Conservation (phyloP, 2,888 invertebrate genomes). For the Alloplasta piceator region DNA sequence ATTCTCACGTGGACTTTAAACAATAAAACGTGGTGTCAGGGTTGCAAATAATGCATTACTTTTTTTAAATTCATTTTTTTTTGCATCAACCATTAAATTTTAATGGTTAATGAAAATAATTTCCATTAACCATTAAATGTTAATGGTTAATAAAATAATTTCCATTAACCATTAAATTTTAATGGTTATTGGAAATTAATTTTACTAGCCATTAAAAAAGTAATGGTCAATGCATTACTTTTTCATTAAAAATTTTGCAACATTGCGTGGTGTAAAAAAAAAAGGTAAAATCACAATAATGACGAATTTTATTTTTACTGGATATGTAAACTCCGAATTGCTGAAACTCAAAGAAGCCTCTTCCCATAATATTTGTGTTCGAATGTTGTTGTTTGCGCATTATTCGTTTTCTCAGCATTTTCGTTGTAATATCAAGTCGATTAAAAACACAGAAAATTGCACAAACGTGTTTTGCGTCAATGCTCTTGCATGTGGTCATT, state of each 20-base stretch:
- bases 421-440: not conserved
- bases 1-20: not conserved
- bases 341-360: slow-evolving; percentile 10
- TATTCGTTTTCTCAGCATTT: not conserved
- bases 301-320: slow-evolving; percentile 13
- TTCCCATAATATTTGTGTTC: slow-evolving; percentile 23
- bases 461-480: not conserved
- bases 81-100: too few species aligned
- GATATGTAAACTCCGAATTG: slow-evolving; percentile 19
- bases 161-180: too few species aligned
- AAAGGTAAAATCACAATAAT: not conserved
- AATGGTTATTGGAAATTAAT: too few species aligned
- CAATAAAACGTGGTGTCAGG: not conserved
- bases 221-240: too few species aligned
- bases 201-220: too few species aligned
- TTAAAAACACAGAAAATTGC: not conserved
- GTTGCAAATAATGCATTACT: too few species aligned
- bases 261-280: not conserved
- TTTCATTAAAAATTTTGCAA: too few species aligned
- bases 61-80: too few species aligned
- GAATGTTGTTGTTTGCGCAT: not conserved
- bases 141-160: too few species aligned
- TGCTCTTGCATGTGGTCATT: not conserved
- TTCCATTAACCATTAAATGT: too few species aligned
- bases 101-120: too few species aligned